Conservation (phyloP, 2,797 vertebrate species). For the Pangasius macronema region DNA sequence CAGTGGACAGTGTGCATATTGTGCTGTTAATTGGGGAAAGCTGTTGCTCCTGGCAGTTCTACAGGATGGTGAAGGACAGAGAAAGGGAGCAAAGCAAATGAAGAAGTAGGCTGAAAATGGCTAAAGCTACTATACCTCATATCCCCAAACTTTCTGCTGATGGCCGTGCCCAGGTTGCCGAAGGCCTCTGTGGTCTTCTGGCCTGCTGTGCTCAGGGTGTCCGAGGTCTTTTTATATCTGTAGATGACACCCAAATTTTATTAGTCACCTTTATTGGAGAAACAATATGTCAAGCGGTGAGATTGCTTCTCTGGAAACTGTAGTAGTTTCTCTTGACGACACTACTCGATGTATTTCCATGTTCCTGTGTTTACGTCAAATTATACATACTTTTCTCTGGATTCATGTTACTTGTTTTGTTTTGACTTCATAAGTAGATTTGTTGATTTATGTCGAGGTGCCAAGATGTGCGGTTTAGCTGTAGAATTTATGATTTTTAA, state of each 20-base stretch:
- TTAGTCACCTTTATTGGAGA: not conserved
- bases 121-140: slow-evolving; percentile 83
- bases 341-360: too few species aligned
- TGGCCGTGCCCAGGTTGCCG: slow-evolving; percentile 87
- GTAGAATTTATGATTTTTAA: not conserved
- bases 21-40: slow-evolving; percentile 20
- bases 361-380: too few species aligned
- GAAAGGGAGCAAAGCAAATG: not conserved
- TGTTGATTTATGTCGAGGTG: not conserved
- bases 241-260: slow-evolving; percentile 32
- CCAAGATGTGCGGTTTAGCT: not conserved
- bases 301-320: not conserved
- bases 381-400: too few species aligned
- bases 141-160: slow-evolving; percentile 93
- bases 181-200: slow-evolving; percentile 91
- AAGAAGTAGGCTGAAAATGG: not conserved
- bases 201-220: slow-evolving; percentile 91
- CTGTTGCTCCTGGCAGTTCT: not conserved
- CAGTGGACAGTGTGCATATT: not conserved
- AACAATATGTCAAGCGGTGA: not conserved
- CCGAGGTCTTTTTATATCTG: slow-evolving; percentile 96
- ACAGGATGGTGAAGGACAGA: not conserved
- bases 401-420: not conserved
- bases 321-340: too few species aligned
- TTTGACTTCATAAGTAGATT: not conserved